Base-by-base conservation (phyloP, 2,797 vertebrate genomes). In the Tamandua tetradactyla region DNA sequence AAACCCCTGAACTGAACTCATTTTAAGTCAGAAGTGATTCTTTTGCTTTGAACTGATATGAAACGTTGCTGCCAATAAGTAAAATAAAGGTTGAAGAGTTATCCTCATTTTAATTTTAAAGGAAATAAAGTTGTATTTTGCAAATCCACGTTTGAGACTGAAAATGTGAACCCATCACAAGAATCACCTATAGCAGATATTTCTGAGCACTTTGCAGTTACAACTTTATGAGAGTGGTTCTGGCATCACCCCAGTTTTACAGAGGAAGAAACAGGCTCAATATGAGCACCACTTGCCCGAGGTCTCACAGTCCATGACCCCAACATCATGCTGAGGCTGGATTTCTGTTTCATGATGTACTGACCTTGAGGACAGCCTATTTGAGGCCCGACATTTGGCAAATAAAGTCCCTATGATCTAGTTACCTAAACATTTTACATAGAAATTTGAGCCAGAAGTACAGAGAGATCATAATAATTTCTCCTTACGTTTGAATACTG, bases 21-120 rank as follows among this genome's bases (percentile, higher is more conserved):
- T 55, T 88, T 91, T 44, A 93, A 90, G 57, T 3, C 3, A 72
- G 49, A 74, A 40, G 9, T 44, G 37, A 74, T 49, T 55, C 35
- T n/a, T 52, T 64, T 68, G 68, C 12, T 15, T 88, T 57, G 18
- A 59, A 47, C 4, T 49, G 40, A 37, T 78, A 69, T 79, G 32
- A 68, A 80, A 87, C 59, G 25, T 14, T 30, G 14, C 5, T 93
- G 7, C 11, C 15, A 49, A 15, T 47, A 52, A 1, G 74, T 76
- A 4, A 5, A 85, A 72, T 59, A 71, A 90, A 88, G 25, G 22
- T 3, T 59, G 2, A 32, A 86, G 14, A 78, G 22, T 7, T 93
- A 40, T 30, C 37, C n/a, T n/a, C n/a, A 61, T 44, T 92, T 92
- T 52, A 82, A 22, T 47, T 78, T 89, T 79, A 42, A 44, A 94